Base-by-base conservation (phyloP, 1,140 invertebrate genomes). In the Drosophila asahinai region DNA sequence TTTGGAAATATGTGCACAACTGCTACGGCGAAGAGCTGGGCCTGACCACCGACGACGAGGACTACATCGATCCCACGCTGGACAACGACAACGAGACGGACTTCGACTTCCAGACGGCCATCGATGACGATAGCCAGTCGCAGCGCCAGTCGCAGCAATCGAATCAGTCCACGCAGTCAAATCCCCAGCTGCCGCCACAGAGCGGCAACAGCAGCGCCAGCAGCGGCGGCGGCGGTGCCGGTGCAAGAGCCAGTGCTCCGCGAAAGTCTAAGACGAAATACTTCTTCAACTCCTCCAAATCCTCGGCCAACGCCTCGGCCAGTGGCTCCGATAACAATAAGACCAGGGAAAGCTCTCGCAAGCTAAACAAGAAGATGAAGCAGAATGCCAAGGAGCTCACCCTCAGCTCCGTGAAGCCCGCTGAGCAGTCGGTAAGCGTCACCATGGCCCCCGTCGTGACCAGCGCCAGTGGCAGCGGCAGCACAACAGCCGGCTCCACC, bases 1-100 rank as follows among this genome's bases (percentile, higher is more conserved):
- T 98, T 93, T 98, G 98, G 97, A 96, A 97, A 92, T 96, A 96
- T 95, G 95, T 87, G 47, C 98, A 98, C 93, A 96, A 95, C 78
- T 97, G 96, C 86, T 99, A 99, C 94, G 98, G 98, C 48, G 97
- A 97, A 83, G 97, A 99, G 93, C 94, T 99, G 71, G 98, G 98
- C 33, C 95, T 99, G 83, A 98, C 97, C 15, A 98, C 97, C 14
- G 97, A 98, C 93, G 98, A 99, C 93, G 97, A 99, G 93, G 97
- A 98, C 90, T 98, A 98, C 82, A 94, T 96, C 33, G 92, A 93
- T 81, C 92, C 92, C 54, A 83, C 73, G 14, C 25, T 91, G 54
- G 58, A 83, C 48, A 58, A 80, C 27, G 83, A 81, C 47, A 87
- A 57, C 43, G 91, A 91, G 72, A 82, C 82, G 30, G 83, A 84